Percentiles rank a stretch among this genome's conserved stretches.
Conservation (phyloP, 2,113 vertebrate species). For the Porphyrio hochstetteri region DNA sequence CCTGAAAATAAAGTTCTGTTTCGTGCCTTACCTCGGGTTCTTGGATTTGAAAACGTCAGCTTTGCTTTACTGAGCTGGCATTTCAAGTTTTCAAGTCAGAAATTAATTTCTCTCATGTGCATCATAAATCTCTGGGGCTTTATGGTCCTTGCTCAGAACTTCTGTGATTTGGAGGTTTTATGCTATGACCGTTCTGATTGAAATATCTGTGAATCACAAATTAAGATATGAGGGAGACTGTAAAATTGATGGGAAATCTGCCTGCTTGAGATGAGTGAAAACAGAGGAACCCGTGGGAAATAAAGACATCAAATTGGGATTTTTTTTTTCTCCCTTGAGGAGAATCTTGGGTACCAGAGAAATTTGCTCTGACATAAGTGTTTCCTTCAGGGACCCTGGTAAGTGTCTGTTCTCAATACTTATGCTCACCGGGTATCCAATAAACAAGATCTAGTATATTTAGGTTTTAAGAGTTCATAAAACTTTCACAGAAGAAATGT, state of each 20-base stretch:
- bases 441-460: neutral
- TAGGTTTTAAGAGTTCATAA: conserved; percentile 12
- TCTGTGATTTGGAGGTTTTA: neutral
- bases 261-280: neutral
- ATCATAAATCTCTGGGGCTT: conserved; percentile 22
- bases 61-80: neutral
- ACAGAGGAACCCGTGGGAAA: neutral
- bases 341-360: neutral
- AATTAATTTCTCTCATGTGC: neutral
- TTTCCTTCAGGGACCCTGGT: neutral
- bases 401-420: neutral
- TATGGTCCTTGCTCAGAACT: conserved; percentile 13
- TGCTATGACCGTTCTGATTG: neutral
- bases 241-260: conserved; percentile 12
- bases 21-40: neutral
- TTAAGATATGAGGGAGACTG: neutral
- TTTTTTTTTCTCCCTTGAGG: neutral
- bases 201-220: conserved; percentile 23
- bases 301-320: neutral
- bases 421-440: neutral
- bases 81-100: conserved; percentile 3
- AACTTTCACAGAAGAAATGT: neutral
- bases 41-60: neutral
- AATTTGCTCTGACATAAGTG: conserved; percentile 13
- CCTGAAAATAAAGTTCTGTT: neutral